Base-by-base conservation (phyloP, 2,113 vertebrate species). In the Cyprinodon variegatus region DNA sequence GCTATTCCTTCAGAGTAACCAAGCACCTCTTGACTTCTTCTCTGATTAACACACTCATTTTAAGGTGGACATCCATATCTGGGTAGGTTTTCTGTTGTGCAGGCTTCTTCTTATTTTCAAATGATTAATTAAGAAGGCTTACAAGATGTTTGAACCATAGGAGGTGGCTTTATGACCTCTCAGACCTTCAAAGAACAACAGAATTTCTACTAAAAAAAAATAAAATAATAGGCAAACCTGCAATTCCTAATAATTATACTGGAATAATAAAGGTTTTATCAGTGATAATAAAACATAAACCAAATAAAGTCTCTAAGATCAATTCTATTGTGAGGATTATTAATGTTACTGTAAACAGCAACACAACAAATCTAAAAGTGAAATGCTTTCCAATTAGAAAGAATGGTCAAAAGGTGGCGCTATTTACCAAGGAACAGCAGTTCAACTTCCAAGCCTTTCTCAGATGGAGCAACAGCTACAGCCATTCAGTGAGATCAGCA, bases 361-460 rank as follows among this genome's bases (percentile, higher is more conserved):
- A 57, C 20, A n/a, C 14, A 5, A 57, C 17, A 57, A 20, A 20
- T 57, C 17, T n/a, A 57, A 57, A 8, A 20, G 15, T 14, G 15
- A n/a, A 36, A 5, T 65, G 37, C 36, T 62, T 10, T 50, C 37
- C n/a, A 53, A 38, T 81, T 36, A 53, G 62, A 0, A 7, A 0
- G 0, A 0, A 0, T 43, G 69, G 75, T 37, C 94, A 91, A 85
- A 84, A 57, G 93, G 89, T 86, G 93, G 93, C 89, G 91, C 93
- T 94, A 67, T 93, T 29, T 74, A 89, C 92, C 63, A 88, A 90
- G 61, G 70, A 86, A 95, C 84, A 63, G 73, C 0, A 41, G 40
- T 62, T 45, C 41, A 37, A 37, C 63, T 61, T 68, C 77, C 67
- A 68, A 80, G 29, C 15, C 68, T 63, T 40, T 73, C 67, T 75